A percentile compares a stretch with the other conserved stretches of the same genome.
These are phyloP conservation scores for Agrypnus murinus DNA, from an alignment of 2,888 invertebrate species.

Conservation along the genomic window DNA sequence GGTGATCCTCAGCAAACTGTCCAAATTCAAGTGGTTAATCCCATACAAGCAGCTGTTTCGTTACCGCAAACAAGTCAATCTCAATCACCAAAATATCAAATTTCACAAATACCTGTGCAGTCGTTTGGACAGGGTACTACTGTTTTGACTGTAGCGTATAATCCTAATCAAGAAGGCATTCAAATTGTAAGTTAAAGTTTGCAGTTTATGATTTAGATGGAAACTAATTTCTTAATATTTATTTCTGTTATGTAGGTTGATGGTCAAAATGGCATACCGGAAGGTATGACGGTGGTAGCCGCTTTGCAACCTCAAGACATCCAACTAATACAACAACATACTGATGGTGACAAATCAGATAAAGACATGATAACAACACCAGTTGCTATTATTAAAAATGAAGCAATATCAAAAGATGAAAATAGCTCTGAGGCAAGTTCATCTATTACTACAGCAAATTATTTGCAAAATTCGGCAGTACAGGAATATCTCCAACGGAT, in stretches of 20 bases:
- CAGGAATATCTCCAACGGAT: slow-evolving; percentile 73
- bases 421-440: slow-evolving; percentile 58
- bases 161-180: slow-evolving; percentile 75
- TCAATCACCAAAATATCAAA: slow-evolving; percentile 83
- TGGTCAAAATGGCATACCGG: slow-evolving; percentile 73
- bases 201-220: too few species aligned
- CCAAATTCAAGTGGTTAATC: slow-evolving; percentile 79
- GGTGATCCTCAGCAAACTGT: slow-evolving; percentile 86
- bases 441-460: slow-evolving; percentile 71
- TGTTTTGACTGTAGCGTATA: slow-evolving; percentile 84
- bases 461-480: slow-evolving; percentile 74
- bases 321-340: slow-evolving; percentile 73
- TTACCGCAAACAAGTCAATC: slow-evolving; percentile 67
- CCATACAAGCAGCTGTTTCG: slow-evolving; percentile 63
- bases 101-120: slow-evolving; percentile 83
- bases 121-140: slow-evolving; percentile 83
- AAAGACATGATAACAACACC: slow-evolving; percentile 70
- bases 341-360: slow-evolving; percentile 43
- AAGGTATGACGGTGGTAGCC: slow-evolving; percentile 81
- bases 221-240: not conserved
- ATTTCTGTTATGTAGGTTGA: slow-evolving; percentile 62
- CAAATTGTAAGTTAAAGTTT: slow-evolving; percentile 74
- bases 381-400: slow-evolving; percentile 73
- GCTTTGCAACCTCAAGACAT: slow-evolving; percentile 82
- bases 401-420: slow-evolving; percentile 60